These are phyloP conservation scores for Nomada ruficornis DNA, from an alignment of 2,888 invertebrate genomes.

Conservation along the genomic window DNA sequence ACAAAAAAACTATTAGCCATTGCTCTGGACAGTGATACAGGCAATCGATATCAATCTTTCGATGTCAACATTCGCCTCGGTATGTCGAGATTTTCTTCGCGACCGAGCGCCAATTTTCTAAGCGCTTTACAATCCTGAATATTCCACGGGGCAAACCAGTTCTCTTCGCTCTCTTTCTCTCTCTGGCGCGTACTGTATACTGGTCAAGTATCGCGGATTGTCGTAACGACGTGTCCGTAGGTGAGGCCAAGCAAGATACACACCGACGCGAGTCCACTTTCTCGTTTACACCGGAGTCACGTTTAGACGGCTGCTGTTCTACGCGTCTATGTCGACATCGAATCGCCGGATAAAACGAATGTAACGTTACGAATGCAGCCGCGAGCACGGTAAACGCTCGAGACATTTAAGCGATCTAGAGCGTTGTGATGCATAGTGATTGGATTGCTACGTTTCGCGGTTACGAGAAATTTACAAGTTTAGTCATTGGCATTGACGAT, in stretches of 20 bases:
- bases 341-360: slow-evolving; percentile 66
- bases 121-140: slow-evolving; percentile 45
- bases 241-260: slow-evolving; percentile 58
- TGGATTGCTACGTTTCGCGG: background rate
- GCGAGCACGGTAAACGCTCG: background rate
- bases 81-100: slow-evolving; percentile 33
- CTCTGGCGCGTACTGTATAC: background rate
- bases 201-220: slow-evolving; percentile 36
- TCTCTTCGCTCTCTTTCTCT: slow-evolving; percentile 3
- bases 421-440: background rate
- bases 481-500: background rate
- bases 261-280: slow-evolving; percentile 69
- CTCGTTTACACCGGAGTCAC: slow-evolving; percentile 77
- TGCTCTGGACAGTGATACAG: background rate
- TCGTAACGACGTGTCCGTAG: slow-evolving; percentile 50
- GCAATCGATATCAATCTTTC: slow-evolving; percentile 13
- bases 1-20: slow-evolving; percentile 6
- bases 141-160: slow-evolving; percentile 45
- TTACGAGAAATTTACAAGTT: background rate
- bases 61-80: slow-evolving; percentile 38
- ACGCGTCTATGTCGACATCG: slow-evolving; percentile 64
- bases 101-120: slow-evolving; percentile 38
- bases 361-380: slow-evolving; percentile 41
- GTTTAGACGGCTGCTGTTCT: slow-evolving; percentile 50
- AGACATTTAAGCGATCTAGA: background rate